Evolutionary conservation across 1,140 invertebrate species (phyloP).

Genomic region (Thalassaphorura encarpata): DNA sequence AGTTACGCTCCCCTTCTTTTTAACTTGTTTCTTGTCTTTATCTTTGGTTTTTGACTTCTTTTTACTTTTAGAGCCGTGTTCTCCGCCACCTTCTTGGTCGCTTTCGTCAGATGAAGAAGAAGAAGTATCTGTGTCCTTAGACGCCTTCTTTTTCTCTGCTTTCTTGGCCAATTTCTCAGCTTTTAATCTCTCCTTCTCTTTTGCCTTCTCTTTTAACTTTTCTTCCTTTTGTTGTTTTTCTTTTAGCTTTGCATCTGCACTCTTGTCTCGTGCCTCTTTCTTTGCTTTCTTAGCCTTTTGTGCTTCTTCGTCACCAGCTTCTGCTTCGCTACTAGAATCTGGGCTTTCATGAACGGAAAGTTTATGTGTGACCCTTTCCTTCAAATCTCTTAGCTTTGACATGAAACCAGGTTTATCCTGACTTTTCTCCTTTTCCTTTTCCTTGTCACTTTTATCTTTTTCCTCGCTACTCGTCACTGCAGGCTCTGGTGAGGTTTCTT

Average conservation of each 20-base stretch:
- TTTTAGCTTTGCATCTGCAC: conserved; percentile 8
- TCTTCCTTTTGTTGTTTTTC: conserved; percentile 18
- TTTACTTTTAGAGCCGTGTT: neutral
- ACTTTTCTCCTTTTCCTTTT: conserved; percentile 14
- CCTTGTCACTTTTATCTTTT: conserved; percentile 8
- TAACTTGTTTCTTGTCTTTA: neutral
- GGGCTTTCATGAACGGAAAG: conserved; percentile 9
- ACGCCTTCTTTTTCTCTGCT: conserved; percentile 8
- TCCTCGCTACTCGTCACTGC: no score
- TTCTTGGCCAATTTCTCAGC: conserved; percentile 17
- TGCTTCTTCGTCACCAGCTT: conserved; percentile 5
- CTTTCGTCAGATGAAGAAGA: neutral
- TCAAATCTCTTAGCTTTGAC: conserved; percentile 35
- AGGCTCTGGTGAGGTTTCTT: no score
- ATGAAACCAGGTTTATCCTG: conserved; percentile 19
- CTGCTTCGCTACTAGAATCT: conserved; percentile 15
- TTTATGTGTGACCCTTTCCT: conserved; percentile 34
- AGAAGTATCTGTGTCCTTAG: neutral
- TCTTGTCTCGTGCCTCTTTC: conserved; percentile 1
- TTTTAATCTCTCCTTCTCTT: conserved; percentile 22
- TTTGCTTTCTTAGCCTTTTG: neutral
- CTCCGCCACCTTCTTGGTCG: neutral
- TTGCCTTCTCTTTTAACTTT: conserved; percentile 8
- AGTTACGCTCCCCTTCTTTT: conserved; percentile 26
- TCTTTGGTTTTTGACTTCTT: neutral